A percentile compares a stretch with the other conserved stretches of the same genome.
Evolutionary conservation across 2,888 invertebrate species (phyloP).

Genomic region (Ophion slaviceki): DNA sequence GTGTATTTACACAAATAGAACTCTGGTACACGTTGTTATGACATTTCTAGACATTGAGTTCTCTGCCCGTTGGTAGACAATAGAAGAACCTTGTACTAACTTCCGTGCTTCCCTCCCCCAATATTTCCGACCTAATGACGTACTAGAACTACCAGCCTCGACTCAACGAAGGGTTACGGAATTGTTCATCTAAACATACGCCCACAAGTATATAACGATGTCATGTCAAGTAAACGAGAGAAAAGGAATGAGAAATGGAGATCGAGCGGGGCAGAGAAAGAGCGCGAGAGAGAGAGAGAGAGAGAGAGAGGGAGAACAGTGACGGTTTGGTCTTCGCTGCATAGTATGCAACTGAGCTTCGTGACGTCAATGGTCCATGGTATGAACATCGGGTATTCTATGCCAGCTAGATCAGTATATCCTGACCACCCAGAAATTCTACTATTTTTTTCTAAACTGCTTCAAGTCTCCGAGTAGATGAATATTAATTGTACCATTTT

Average conservation of each 20-base stretch:
- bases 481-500: not conserved
- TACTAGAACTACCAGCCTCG: conserved; percentile 3
- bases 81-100: conserved; percentile 11
- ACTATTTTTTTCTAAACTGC: not conserved
- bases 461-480: not conserved
- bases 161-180: conserved; percentile 24
- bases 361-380: conserved; percentile 40
- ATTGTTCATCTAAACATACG: conserved; percentile 18
- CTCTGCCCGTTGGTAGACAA: not conserved
- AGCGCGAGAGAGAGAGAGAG: not conserved
- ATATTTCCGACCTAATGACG: conserved; percentile 2
- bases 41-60: not conserved
- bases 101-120: not conserved
- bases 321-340: conserved; percentile 12
- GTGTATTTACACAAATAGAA: not conserved
- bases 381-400: conserved; percentile 10
- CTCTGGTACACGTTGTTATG: conserved; percentile 1
- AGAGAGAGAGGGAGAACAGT: not conserved
- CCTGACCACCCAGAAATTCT: conserved; percentile 10
- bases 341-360: conserved; percentile 26
- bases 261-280: not conserved
- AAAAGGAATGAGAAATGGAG: not conserved
- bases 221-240: conserved; percentile 7
- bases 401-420: not conserved
- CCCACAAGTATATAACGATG: conserved; percentile 4